Percentiles rank a stretch among this genome's conserved stretches.
Evolutionary conservation across 2,888 invertebrate genomes (phyloP).

Genomic region (Rhaphigaster nebulosa): DNA sequence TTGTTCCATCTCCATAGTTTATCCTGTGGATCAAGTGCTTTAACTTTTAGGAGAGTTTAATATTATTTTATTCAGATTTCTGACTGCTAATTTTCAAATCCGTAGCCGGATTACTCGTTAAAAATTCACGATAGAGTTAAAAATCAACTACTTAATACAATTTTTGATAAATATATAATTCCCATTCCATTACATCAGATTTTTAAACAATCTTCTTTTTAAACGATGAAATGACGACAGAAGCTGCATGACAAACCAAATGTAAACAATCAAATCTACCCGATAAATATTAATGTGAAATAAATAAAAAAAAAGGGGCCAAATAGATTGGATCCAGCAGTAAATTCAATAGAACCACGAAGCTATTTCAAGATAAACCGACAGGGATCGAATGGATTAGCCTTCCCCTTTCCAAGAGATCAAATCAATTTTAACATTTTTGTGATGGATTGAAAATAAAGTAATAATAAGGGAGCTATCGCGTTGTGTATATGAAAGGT

Average conservation of each 20-base stretch:
- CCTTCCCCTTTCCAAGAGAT: not conserved
- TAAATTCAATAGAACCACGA: not conserved
- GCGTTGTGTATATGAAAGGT: too few species aligned
- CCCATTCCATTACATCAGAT: too few species aligned
- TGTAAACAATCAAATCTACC: not conserved
- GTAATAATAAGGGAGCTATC: not conserved
- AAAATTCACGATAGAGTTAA: too few species aligned
- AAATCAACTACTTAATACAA: too few species aligned
- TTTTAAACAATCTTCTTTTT: not conserved
- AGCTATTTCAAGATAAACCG: conserved; percentile 16
- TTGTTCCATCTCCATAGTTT: too few species aligned
- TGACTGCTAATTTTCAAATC: too few species aligned
- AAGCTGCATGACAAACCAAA: not conserved
- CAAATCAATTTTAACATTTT: conserved; percentile 17
- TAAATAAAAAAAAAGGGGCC: not conserved
- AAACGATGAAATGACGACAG: not conserved
- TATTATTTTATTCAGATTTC: too few species aligned
- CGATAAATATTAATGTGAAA: not conserved
- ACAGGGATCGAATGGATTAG: not conserved
- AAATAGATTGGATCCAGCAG: not conserved
- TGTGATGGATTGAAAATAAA: not conserved
- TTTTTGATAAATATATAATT: too few species aligned
- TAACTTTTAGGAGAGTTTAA: too few species aligned
- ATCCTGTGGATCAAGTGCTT: too few species aligned
- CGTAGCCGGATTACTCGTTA: too few species aligned